These are phyloP conservation scores for Mystacides longicornis DNA, from an alignment of 2,888 invertebrate species.

Conservation along the genomic window DNA sequence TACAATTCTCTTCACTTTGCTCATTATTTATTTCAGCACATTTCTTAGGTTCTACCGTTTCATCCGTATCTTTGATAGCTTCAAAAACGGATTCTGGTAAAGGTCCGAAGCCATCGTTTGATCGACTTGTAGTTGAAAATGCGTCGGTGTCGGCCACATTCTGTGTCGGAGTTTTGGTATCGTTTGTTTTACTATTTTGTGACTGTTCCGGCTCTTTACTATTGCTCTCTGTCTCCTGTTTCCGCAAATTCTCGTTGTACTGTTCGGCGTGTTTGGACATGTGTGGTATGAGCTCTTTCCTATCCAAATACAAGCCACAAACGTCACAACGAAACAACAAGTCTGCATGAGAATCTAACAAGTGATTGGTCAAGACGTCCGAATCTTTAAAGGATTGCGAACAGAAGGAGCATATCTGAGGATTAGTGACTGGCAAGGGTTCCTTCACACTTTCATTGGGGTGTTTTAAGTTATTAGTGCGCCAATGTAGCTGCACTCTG, in stretches of 20 bases:
- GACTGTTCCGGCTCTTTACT: neutral
- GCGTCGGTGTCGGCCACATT: conserved; percentile 14
- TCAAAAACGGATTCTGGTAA: conserved; percentile 36
- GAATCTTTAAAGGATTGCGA: conserved; percentile 18
- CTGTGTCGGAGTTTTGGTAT: neutral
- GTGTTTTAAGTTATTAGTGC: conserved; percentile 3
- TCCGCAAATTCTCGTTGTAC: conserved; percentile 12
- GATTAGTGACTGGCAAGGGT: neutral
- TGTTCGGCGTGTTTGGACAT: conserved; percentile 37
- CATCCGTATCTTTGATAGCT: conserved; percentile 37
- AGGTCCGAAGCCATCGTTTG: conserved; percentile 32
- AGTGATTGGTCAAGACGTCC: conserved; percentile 31
- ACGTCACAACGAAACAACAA: conserved; percentile 40
- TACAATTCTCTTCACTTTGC: neutral
- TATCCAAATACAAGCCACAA: conserved; percentile 36
- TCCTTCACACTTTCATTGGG: neutral
- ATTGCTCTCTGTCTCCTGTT: neutral
- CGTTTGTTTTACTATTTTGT: neutral
- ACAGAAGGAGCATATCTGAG: conserved; percentile 31
- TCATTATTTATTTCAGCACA: neutral
- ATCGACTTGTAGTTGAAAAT: conserved; percentile 28
- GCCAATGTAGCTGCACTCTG: neutral
- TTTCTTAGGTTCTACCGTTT: conserved; percentile 21
- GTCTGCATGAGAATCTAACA: conserved; percentile 33
- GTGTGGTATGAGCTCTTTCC: conserved; percentile 35